phyloP scores from a whole-genome alignment of 2,888 invertebrate species.

The Zootermopsis nevadensis region DNA sequence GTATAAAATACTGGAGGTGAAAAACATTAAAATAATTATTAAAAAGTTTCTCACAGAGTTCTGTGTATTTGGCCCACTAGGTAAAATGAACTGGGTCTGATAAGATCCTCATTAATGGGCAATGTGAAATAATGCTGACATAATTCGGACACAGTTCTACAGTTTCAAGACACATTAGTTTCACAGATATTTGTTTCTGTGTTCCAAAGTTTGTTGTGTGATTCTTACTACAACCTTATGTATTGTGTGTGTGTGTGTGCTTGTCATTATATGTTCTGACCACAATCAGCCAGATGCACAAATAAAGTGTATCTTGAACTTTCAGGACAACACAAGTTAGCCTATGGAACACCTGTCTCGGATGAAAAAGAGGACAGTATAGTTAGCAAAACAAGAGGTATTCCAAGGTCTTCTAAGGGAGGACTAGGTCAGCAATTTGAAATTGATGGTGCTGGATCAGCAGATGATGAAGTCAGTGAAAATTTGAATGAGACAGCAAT shows the following conservation, averaged over 20 bases:
- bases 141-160: too few relatives aligned
- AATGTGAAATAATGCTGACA: too few relatives aligned
- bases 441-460: slow-evolving; percentile 54
- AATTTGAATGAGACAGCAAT: slow-evolving; percentile 56
- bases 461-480: slow-evolving; percentile 55
- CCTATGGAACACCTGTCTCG: slow-evolving; percentile 63
- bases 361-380: slow-evolving; percentile 60
- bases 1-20: too few relatives aligned
- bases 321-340: slow-evolving; percentile 66
- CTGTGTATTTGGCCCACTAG: too few relatives aligned
- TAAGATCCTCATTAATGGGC: too few relatives aligned
- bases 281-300: background rate
- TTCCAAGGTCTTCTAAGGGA: slow-evolving; percentile 50
- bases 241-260: background rate
- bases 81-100: too few relatives aligned
- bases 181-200: too few relatives aligned
- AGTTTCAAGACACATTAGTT: too few relatives aligned
- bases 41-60: too few relatives aligned
- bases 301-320: slow-evolving; percentile 43
- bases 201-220: background rate
- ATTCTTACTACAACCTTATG: background rate
- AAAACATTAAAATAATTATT: too few relatives aligned
- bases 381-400: slow-evolving; percentile 55
- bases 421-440: slow-evolving; percentile 58
- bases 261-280: background rate